A percentile compares a stretch with the other conserved stretches of the same genome.
Evolutionary conservation across 64 coral and sea anemone genomes (phyloP).

Genomic region (Porites australiensis): DNA sequence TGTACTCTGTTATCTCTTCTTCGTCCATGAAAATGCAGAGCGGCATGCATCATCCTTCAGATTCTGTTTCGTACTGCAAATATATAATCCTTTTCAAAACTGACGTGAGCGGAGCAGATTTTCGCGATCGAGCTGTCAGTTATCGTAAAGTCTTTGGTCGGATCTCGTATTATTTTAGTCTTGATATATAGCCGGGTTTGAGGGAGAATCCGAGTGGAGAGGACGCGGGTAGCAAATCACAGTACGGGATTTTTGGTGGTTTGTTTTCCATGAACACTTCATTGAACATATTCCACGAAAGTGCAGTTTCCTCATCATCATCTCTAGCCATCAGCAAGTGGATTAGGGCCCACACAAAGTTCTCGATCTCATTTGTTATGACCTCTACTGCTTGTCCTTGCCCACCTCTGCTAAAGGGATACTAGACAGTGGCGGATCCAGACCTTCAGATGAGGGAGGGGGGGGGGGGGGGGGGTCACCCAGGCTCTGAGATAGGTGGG

Average conservation of each 20-base stretch:
- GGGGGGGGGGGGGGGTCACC: no score
- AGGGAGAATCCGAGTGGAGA: conserved; percentile 6
- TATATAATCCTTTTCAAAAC: no score
- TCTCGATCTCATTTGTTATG: neutral
- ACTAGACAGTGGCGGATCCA: neutral
- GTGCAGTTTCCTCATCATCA: conserved; percentile 32
- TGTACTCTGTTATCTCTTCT: no score
- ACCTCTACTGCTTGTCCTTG: conserved; percentile 19
- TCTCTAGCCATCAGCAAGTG: conserved; percentile 33
- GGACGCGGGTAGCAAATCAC: conserved; percentile 1
- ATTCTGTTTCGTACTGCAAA: no score
- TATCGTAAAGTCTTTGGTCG: no score
- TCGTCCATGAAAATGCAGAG: no score
- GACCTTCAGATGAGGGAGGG: no score
- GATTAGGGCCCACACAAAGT: conserved; percentile 49
- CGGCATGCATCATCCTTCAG: no score
- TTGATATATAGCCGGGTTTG: conserved; percentile 31
- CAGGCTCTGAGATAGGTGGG: no score
- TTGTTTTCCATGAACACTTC: conserved; percentile 4
- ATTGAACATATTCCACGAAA: conserved; percentile 30
- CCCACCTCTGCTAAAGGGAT: conserved; percentile 22
- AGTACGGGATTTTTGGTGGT: conserved; percentile 14
- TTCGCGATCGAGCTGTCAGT: no score
- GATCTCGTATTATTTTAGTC: neutral
- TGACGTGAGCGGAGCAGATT: no score